Conservation (phyloP, 2,113 vertebrate genomes). For the Mus pahari region DNA sequence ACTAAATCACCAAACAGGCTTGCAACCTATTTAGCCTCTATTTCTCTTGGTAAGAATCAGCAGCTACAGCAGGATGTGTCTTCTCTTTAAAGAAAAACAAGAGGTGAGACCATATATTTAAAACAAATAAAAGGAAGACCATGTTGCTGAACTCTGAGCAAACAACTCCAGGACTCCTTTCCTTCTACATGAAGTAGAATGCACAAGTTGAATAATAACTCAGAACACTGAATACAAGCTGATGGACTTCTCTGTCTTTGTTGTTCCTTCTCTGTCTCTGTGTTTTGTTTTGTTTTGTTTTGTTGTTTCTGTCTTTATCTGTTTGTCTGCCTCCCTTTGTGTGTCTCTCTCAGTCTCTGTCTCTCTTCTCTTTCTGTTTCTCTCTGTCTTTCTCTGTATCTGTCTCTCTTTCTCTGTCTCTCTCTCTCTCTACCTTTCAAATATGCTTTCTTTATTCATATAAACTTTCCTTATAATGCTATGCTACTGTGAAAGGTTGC, state of each 20-base stretch:
- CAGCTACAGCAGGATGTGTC: not conserved
- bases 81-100: constrained; percentile 2
- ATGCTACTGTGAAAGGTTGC: not conserved
- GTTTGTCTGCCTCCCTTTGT: not conserved
- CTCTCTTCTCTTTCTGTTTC: no score
- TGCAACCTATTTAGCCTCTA: not conserved
- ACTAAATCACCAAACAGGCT: constrained; percentile 12
- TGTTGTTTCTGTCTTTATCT: not conserved
- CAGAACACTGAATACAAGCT: not conserved
- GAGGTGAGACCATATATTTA: not conserved
- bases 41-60: not conserved
- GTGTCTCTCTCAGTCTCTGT: rapidly evolving
- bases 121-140: not conserved
- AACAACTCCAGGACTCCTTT: not conserved
- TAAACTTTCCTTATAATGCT: not conserved
- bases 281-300: not conserved
- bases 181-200: not conserved
- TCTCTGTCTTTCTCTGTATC: not conserved
- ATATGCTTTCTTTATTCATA: not conserved
- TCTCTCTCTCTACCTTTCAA: not conserved
- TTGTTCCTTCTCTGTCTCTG: not conserved
- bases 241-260: not conserved
- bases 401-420: no score
- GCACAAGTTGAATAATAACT: not conserved
- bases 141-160: not conserved